phyloP scores from a whole-genome alignment of 2,888 invertebrate genomes.

The Drosophila atripex region DNA sequence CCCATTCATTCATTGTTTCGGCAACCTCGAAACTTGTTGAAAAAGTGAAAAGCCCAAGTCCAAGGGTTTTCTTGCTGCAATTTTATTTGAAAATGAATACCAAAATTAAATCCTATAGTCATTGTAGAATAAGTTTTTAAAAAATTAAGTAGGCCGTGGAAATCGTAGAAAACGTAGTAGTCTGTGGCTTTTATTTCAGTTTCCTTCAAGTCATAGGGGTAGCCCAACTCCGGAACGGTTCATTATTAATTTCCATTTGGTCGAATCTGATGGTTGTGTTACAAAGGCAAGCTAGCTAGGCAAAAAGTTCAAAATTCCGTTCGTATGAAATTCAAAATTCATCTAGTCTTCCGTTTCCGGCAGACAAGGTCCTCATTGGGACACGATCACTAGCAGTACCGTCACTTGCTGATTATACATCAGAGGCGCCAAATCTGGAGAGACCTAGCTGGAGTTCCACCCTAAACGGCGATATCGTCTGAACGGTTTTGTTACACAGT shows the following conservation, averaged over 20 bases:
- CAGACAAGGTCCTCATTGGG: slow-evolving; percentile 11
- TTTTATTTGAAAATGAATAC: neutral
- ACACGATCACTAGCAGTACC: neutral
- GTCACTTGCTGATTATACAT: neutral
- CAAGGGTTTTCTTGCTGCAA: neutral
- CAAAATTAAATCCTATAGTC: too few species aligned
- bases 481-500: neutral
- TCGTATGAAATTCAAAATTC: slow-evolving; percentile 67
- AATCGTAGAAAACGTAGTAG: neutral
- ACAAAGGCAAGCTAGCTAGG: slow-evolving; percentile 17
- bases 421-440: neutral
- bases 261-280: slow-evolving; percentile 16
- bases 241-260: neutral
- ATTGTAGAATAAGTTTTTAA: too few species aligned
- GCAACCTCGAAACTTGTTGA: neutral
- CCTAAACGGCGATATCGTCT: neutral
- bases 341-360: slow-evolving; percentile 45
- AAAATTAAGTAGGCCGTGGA: too few species aligned
- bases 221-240: neutral
- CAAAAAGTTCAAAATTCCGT: slow-evolving; percentile 53
- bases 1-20: neutral
- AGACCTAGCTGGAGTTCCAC: neutral
- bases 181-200: neutral
- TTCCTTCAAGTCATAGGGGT: neutral
- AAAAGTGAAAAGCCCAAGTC: neutral